Evolutionary conservation across 2,888 invertebrate genomes (phyloP).

Genomic region (Ochropleura plecta): DNA sequence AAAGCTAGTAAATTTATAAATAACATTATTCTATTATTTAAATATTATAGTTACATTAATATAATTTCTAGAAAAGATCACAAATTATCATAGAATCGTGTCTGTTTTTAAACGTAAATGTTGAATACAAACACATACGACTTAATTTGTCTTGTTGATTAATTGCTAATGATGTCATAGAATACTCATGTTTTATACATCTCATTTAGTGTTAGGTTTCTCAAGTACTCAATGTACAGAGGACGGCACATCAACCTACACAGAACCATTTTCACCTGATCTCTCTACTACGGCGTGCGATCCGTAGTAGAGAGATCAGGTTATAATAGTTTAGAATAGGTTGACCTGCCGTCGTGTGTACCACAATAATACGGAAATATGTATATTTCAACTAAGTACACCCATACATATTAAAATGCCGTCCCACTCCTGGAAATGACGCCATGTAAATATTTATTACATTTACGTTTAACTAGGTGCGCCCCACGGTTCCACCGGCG

Average conservation of each 20-base stretch:
- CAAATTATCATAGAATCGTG: not conserved
- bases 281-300: too few relatives aligned
- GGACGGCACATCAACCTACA: too few relatives aligned
- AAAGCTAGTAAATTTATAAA: too few relatives aligned
- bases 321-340: too few relatives aligned
- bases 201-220: conserved; percentile 36
- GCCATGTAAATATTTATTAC: conserved; percentile 36
- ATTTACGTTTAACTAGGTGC: conserved; percentile 1
- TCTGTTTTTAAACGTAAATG: conserved; percentile 1
- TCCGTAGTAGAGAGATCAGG: too few relatives aligned
- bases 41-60: too few relatives aligned
- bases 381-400: conserved; percentile 26
- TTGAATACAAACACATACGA: not conserved
- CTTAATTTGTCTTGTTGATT: conserved; percentile 30
- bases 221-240: not conserved
- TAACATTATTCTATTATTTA: too few relatives aligned
- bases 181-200: conserved; percentile 36
- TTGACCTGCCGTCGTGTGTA: too few relatives aligned
- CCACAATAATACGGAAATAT: conserved; percentile 30
- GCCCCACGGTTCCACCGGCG: too few relatives aligned
- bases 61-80: not conserved
- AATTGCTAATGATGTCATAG: conserved; percentile 1
- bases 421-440: conserved; percentile 27
- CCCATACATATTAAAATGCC: conserved; percentile 44
- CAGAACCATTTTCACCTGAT: too few relatives aligned